These are phyloP conservation scores for Brachionus angularis DNA, from an alignment of 1,140 invertebrate genomes.

Conservation along the genomic window DNA sequence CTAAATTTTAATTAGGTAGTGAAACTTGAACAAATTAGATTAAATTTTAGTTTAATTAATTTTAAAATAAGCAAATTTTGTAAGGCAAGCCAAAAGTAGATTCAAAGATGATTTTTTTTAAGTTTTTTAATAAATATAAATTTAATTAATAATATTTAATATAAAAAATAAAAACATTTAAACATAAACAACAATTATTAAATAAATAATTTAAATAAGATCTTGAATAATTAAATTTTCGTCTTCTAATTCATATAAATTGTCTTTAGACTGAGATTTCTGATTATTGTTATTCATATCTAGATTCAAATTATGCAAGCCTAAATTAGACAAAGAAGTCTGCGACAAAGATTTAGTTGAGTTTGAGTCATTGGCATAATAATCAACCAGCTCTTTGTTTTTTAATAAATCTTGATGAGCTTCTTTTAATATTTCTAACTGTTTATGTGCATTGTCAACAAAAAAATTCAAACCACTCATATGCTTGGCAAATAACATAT, in stretches of 20 bases:
- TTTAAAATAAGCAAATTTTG: too few species aligned
- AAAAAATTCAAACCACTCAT: constrained; percentile 21
- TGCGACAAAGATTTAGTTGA: too few species aligned
- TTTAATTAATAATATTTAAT: too few species aligned
- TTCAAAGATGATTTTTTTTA: too few species aligned
- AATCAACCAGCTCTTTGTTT: constrained; percentile 29
- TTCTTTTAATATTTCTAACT: neutral
- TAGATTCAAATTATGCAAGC: neutral
- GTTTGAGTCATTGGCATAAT: constrained; percentile 8
- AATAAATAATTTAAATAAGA: too few species aligned
- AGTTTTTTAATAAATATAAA: too few species aligned
- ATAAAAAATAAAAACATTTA: too few species aligned
- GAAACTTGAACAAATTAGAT: too few species aligned
- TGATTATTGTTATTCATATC: neutral
- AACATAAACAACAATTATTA: too few species aligned
- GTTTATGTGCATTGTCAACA: constrained; percentile 4
- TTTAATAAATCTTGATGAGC: constrained; percentile 12
- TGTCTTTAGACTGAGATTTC: constrained; percentile 9
- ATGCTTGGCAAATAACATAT: constrained; percentile 28
- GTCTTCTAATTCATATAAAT: constrained; percentile 6
- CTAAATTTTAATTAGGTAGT: too few species aligned
- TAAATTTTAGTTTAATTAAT: too few species aligned
- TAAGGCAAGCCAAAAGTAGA: too few species aligned
- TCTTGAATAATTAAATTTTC: constrained; percentile 16
- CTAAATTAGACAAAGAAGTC: constrained; percentile 30